These are phyloP conservation scores for Meteorus sp. DNA, from an alignment of 1,140 invertebrate genomes.

Conservation along the genomic window DNA sequence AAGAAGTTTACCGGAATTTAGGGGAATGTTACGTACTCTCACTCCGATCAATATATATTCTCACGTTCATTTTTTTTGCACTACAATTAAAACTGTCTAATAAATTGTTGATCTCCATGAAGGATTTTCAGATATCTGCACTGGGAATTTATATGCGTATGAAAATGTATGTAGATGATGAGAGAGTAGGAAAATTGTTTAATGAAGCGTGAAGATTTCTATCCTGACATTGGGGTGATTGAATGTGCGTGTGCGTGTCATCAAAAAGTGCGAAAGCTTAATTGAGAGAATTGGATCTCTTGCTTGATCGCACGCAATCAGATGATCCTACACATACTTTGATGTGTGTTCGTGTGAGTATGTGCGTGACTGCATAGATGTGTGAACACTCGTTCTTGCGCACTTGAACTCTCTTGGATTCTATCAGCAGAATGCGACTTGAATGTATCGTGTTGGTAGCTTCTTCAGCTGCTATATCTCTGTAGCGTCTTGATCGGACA, in stretches of 20 bases:
- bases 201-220: constrained; percentile 5
- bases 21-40: too few relatives aligned
- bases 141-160: too few relatives aligned
- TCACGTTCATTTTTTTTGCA: background rate
- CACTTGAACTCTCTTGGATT: too few relatives aligned
- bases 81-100: background rate
- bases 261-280: constrained; percentile 60
- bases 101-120: background rate
- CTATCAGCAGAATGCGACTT: too few relatives aligned
- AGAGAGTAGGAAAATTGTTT: background rate
- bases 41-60: background rate
- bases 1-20: background rate
- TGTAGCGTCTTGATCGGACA: too few relatives aligned
- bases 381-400: too few relatives aligned
- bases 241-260: constrained; percentile 47
- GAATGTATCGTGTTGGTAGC: too few relatives aligned
- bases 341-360: too few relatives aligned
- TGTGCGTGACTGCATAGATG: too few relatives aligned
- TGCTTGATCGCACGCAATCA: constrained; percentile 52
- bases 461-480: too few relatives aligned
- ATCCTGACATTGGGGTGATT: background rate
- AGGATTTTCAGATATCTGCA: too few relatives aligned
- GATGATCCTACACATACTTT: constrained; percentile 47
- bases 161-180: constrained; percentile 4
- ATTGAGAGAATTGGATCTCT: constrained; percentile 54